Base-by-base conservation (phyloP, 37 sponge, comb jelly and placozoan genomes). In the Cladorhizidae sp. region DNA sequence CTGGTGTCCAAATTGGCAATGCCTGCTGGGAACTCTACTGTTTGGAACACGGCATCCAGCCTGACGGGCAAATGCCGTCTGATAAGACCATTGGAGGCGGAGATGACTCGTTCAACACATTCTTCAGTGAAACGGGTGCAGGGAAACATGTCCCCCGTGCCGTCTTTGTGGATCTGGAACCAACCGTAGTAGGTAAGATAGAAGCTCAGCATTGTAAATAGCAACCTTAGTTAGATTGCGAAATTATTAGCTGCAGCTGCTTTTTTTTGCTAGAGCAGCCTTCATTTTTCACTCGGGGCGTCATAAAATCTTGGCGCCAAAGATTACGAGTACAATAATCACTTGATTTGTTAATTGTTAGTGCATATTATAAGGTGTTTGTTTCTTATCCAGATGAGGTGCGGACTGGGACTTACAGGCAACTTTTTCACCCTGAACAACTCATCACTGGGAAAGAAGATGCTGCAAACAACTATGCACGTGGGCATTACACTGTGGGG, bases 11-110 rank as follows among this genome's bases (percentile, higher is more conserved):
- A 76, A 98, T 98, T 45, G 99, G 99, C 42, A 98, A 98, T 82
- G 96, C 96, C 43, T 98, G 99, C 76, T 98, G 99, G 99, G 99
- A 98, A 76, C 92, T 98, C 59, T 98, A 96, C 91, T 98, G 99
- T 57, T 69, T 98, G 68, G 99, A 98, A 81, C 99, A 98, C 64
- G 99, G 99, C 20, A 98, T 98, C 68, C 94, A 98, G 82, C 99
- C 99, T 57, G 92, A 96, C 72, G 99, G 99, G 43, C 94, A 96
- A 78, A 91, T 98, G 96, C 96, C 96, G 51, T 93, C 94, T 21
- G 96, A 98, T 87, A 95, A 98, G 80, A 91, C 94, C 74, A 91
- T 98, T 72, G 99, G 99, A 50, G 94, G 93, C 35, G 96, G 96
- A 38, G 96, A 95, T 74, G 96, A 95, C 83, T 98, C 96, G 38